These are phyloP conservation scores for Myiozetetes cayanensis DNA, from an alignment of 2,113 vertebrate genomes.

Conservation along the genomic window DNA sequence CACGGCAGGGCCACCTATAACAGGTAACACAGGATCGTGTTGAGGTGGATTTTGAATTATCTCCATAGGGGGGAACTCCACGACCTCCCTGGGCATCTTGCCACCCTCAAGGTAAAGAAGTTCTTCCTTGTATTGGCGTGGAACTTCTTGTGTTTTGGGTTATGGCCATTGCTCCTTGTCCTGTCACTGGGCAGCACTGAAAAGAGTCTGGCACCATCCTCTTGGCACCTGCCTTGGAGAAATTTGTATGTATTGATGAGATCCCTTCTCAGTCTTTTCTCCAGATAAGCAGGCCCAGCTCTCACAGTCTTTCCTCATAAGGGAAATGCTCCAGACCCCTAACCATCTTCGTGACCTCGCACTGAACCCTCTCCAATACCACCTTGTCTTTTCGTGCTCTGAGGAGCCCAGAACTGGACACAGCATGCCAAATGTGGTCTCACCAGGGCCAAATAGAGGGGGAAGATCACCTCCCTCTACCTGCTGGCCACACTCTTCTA, in stretches of 20 bases:
- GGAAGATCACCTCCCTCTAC: not conserved
- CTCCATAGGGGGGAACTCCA: not conserved
- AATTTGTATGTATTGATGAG: not conserved
- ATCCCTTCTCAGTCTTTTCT: not conserved
- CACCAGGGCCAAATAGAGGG: not conserved
- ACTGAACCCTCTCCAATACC: not conserved
- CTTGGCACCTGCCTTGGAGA: accelerated
- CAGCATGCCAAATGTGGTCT: accelerated
- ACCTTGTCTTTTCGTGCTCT: not conserved
- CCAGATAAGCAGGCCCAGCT: not conserved
- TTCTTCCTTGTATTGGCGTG: no score
- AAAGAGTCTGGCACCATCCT: not conserved
- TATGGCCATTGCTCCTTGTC: not conserved
- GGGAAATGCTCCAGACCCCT: not conserved
- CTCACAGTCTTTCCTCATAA: accelerated
- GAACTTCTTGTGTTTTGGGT: not conserved
- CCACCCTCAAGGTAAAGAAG: not conserved
- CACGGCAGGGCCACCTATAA: not conserved
- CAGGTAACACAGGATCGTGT: no score
- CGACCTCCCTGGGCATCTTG: accelerated
- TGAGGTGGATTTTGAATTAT: not conserved
- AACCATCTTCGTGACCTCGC: not conserved
- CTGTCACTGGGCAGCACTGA: not conserved
- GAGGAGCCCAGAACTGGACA: not conserved
- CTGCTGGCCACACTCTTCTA: not conserved